Percentiles rank a stretch among this genome's conserved stretches.
phyloP scores from a whole-genome alignment of 1,140 invertebrate genomes.

The Drosophila asahinai region DNA sequence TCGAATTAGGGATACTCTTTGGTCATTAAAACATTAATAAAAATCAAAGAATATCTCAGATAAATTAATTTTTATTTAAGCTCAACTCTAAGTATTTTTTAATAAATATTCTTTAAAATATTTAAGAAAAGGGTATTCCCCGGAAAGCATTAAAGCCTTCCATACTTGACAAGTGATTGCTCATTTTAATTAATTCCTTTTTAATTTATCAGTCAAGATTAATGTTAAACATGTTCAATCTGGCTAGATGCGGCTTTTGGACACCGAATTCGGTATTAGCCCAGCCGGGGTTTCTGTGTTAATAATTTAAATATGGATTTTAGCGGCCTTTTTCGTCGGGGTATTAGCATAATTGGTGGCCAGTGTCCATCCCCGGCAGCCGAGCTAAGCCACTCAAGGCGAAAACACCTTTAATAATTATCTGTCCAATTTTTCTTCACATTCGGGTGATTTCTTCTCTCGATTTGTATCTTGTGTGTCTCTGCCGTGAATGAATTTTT shows the following conservation, averaged over 20 bases:
- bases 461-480: conserved; percentile 38
- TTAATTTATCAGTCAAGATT: conserved; percentile 82
- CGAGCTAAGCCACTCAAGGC: conserved; percentile 64
- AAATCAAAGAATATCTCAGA: neutral
- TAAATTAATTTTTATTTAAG: too few species aligned
- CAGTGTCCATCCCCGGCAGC: conserved; percentile 59
- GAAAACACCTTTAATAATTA: conserved; percentile 79
- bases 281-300: conserved; percentile 42
- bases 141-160: conserved; percentile 7
- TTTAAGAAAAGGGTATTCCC: conserved; percentile 30
- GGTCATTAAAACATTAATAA: neutral
- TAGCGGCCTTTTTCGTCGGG: conserved; percentile 69
- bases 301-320: conserved; percentile 78
- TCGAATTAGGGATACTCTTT: conserved; percentile 11
- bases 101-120: conserved; percentile 14
- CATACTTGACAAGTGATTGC: conserved; percentile 58
- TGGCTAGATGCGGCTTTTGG: conserved; percentile 55
- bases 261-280: conserved; percentile 57
- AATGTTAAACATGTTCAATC: conserved; percentile 76
- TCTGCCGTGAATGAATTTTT: conserved; percentile 70
- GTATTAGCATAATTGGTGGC: conserved; percentile 77
- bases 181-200: conserved; percentile 78
- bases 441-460: conserved; percentile 42
- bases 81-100: too few species aligned
- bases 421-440: conserved; percentile 73